Conservation (phyloP, 2,113 vertebrate species). For the Picathartes gymnocephalus region DNA sequence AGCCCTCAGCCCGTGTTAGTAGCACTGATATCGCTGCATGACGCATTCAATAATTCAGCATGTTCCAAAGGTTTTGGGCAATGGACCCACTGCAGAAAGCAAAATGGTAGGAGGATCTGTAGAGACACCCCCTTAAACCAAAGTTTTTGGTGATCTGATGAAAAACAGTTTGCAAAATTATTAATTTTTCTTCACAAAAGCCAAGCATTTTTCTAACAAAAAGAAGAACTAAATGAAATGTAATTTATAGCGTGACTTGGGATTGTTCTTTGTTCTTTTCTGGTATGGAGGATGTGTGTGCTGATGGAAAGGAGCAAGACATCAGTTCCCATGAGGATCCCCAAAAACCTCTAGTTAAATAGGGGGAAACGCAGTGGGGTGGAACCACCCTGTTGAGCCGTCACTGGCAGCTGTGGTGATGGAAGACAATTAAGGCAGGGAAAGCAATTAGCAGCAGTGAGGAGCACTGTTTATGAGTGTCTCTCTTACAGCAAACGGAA, state of each 20-base stretch:
- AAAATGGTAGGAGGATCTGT: neutral
- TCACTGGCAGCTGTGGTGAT: rapidly evolving
- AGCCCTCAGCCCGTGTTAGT: neutral
- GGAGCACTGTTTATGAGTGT: neutral
- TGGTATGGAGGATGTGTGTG: neutral
- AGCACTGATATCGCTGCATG: neutral
- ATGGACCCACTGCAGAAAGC: neutral
- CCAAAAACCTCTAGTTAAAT: neutral
- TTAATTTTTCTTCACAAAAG: neutral
- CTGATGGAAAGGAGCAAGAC: neutral
- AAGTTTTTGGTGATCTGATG: neutral
- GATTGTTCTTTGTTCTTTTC: neutral
- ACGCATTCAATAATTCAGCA: rapidly evolving
- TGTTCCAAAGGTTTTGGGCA: neutral
- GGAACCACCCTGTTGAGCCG: neutral
- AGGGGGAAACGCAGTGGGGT: neutral
- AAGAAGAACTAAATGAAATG: neutral
- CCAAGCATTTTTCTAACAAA: neutral
- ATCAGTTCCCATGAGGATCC: neutral
- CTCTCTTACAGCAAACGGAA: conserved; percentile 83
- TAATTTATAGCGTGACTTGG: neutral
- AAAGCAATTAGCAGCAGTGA: neutral
- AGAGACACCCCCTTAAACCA: neutral
- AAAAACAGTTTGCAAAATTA: neutral
- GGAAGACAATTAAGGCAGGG: neutral